A percentile compares a stretch with the other conserved stretches of the same genome.
Evolutionary conservation across 2,113 vertebrate genomes (phyloP).

Genomic region (Tamias sibiricus): DNA sequence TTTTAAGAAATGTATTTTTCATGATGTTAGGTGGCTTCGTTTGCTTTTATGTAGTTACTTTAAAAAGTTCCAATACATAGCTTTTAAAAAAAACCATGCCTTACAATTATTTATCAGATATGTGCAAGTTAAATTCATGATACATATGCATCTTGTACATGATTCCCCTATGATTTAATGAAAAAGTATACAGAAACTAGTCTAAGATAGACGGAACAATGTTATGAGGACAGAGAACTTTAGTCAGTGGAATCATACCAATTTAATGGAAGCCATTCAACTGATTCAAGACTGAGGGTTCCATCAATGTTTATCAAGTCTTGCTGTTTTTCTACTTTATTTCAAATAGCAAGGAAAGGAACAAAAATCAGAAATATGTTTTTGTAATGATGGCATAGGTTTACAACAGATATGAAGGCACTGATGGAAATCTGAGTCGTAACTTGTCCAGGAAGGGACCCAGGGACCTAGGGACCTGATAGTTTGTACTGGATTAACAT

Average conservation of each 20-base stretch:
- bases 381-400: rapidly evolving
- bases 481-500: not conserved
- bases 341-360: not conserved
- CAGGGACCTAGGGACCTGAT: rapidly evolving
- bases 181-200: not conserved
- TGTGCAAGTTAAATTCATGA: not conserved
- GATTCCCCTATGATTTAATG: not conserved
- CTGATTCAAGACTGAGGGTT: not conserved
- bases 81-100: not conserved
- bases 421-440: not conserved
- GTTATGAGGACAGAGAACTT: not conserved
- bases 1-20: not conserved
- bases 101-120: not conserved
- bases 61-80: not conserved
- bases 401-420: not conserved
- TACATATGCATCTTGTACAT: not conserved
- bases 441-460: not conserved
- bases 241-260: not conserved
- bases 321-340: constrained; percentile 8
- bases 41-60: constrained; percentile 8
- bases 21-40: not conserved
- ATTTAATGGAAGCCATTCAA: not conserved
- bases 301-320: not conserved
- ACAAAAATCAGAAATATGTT: not conserved
- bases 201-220: not conserved